Base-by-base conservation (phyloP, 2,113 vertebrate genomes). In the Myotis brandtii region DNA sequence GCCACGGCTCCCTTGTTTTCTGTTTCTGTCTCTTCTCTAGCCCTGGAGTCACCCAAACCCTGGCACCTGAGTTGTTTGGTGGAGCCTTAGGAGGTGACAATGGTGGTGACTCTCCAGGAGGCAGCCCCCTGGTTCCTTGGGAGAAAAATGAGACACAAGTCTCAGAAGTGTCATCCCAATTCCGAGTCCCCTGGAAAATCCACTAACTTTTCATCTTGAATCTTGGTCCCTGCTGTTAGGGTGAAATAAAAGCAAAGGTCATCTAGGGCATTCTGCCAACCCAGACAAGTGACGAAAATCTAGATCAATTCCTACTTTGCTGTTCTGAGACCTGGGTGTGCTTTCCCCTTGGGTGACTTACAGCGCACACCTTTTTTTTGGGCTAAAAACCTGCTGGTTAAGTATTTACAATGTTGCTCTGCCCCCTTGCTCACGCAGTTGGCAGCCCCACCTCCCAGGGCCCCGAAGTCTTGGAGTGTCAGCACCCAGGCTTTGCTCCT, bases 61-160 rank as follows among this genome's bases (percentile, higher is more conserved):
- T 5, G 25, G 50, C 30, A 37, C 37, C 14, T 70, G 32, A 13
- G 37, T 73, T 21, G 21, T 84, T 54, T 32, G 72, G 9, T 37
- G 21, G 52, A 23, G 16, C 27, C 18, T 32, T 8, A 12, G 30
- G 37, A 37, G 32, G 88, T 0, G 5, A 25, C 37, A 14, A 9
- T 1, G 34, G 30, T 46, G 3, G 75, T 37, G 52, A 27, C 3
- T 17, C 5, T 9, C 23, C 13, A 9, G 30, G 46, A 50, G 25
- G 59, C 18, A n/a, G 25, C 3, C 0, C 34, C 9, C 0, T 3
- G 12, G 14, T 2, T 37, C 34, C 0, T 0, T 13, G 54, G 16
- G 59, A 83, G 21, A 76, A 86, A 90, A 77, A 50, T 2, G n/a
- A 91, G 80, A 50, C n/a, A 73, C 46, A 43, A 12, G 21, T n/a